phyloP scores from a whole-genome alignment of 2,113 vertebrate genomes.

The Petromus typicus region DNA sequence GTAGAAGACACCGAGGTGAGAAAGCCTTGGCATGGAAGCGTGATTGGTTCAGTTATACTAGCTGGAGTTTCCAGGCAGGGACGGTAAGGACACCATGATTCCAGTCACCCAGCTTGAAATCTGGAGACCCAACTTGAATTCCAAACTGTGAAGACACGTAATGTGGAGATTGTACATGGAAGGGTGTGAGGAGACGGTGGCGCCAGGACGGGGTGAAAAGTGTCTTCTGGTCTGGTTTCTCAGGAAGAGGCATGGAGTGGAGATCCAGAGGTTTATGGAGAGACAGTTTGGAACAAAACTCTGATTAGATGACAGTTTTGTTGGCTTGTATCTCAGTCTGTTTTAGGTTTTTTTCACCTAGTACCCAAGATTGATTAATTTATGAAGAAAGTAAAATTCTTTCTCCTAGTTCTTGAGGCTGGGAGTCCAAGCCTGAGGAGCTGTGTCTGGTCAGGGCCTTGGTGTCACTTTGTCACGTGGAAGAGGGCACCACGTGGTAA shows the following conservation, averaged over 20 bases:
- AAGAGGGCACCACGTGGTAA: no score
- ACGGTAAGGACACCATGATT: not conserved
- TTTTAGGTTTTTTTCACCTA: not conserved
- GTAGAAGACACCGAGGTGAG: not conserved
- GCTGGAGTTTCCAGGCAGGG: not conserved
- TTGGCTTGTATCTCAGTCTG: not conserved
- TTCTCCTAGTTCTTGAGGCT: not conserved
- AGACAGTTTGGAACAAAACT: not conserved
- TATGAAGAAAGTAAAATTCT: not conserved
- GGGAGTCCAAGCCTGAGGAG: not conserved
- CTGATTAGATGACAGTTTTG: not conserved
- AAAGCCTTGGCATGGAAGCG: not conserved
- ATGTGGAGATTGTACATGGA: not conserved
- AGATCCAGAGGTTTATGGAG: not conserved
- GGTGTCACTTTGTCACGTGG: not conserved
- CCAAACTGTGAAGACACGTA: not conserved
- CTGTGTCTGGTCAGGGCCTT: not conserved
- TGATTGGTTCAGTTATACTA: not conserved
- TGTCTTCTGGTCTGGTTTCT: not conserved
- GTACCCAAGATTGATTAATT: not conserved
- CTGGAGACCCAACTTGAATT: not conserved
- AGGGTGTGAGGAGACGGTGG: not conserved
- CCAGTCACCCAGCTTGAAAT: not conserved
- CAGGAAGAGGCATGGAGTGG: no score
- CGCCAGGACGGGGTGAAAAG: not conserved